Evolutionary conservation across 2,797 vertebrate genomes (phyloP).

Genomic region (Eidolon dupreanum): DNA sequence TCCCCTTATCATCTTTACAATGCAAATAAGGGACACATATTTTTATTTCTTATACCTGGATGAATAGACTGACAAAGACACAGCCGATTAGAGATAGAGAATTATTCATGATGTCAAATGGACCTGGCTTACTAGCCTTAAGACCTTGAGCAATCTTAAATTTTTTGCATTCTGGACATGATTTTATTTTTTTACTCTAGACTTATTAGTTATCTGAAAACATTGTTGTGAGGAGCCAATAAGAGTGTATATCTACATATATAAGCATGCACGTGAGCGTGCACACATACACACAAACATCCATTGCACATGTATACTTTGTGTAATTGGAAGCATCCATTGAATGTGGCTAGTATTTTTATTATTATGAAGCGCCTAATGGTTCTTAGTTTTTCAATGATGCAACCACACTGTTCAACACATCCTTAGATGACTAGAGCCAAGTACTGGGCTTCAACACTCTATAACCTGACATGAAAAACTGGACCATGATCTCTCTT

Average conservation of each 20-base stretch:
- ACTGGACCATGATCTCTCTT: not conserved
- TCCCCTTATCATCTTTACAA: constrained; percentile 13
- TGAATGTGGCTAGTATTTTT: not conserved
- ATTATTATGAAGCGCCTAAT: not conserved
- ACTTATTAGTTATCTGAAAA: not conserved
- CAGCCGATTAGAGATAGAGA: not conserved
- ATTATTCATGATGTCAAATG: not conserved
- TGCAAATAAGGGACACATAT: not conserved
- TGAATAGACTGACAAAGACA: not conserved
- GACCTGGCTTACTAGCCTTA: not conserved
- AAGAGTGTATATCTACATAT: not conserved
- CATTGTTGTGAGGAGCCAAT: not conserved
- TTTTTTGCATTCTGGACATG: not conserved
- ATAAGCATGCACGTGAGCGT: not conserved
- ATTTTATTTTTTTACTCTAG: not conserved
- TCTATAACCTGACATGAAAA: not conserved
- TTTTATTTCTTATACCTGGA: not conserved
- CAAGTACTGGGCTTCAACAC: not conserved
- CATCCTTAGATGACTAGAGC: not conserved
- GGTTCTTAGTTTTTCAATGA: not conserved
- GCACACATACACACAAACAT: not conserved
- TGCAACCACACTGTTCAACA: not conserved
- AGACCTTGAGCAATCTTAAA: not conserved
- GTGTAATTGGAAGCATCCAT: not conserved
- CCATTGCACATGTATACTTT: not conserved